Evolutionary conservation across 2,797 vertebrate species (phyloP).

Genomic region (Odontamblyopus lacepedii): DNA sequence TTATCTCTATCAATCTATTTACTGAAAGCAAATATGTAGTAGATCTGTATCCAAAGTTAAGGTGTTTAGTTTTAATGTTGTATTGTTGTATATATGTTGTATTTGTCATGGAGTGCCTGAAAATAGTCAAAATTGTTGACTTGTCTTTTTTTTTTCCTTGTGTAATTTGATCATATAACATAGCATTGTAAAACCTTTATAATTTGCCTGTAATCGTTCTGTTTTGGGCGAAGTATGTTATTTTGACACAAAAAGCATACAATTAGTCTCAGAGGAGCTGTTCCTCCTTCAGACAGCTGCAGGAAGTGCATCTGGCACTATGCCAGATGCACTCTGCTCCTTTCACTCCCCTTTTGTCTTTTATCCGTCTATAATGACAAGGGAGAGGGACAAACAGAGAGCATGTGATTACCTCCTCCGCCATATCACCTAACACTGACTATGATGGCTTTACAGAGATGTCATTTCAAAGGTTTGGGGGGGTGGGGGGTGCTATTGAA

Average conservation of each 20-base stretch:
- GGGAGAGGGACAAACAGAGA: constrained; percentile 21
- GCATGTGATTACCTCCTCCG: constrained; percentile 17
- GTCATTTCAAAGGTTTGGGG: no score
- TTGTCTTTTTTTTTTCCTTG: no score
- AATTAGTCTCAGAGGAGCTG: constrained; percentile 65
- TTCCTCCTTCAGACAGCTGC: constrained; percentile 71
- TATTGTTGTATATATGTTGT: no score
- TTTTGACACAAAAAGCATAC: constrained; percentile 70
- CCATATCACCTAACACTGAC: constrained; percentile 26
- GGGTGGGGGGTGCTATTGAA: no score
- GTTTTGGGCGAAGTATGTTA: constrained; percentile 65
- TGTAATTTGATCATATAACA: constrained; percentile 44
- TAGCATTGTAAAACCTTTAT: constrained; percentile 49
- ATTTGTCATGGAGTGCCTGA: not conserved
- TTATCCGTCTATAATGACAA: constrained; percentile 31
- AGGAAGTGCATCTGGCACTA: constrained; percentile 48
- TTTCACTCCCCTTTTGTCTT: constrained; percentile 38
- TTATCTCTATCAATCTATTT: not conserved
- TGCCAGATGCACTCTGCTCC: constrained; percentile 56
- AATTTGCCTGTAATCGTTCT: constrained; percentile 68
- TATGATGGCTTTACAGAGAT: constrained; percentile 7
- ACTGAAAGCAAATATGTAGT: not conserved
- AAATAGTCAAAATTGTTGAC: no score
- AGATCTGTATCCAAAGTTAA: not conserved
- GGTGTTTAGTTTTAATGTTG: not conserved